A percentile compares a stretch with the other conserved stretches of the same genome.
phyloP scores from a whole-genome alignment of 2,888 invertebrate genomes.

The Azorinus chamasolen region DNA sequence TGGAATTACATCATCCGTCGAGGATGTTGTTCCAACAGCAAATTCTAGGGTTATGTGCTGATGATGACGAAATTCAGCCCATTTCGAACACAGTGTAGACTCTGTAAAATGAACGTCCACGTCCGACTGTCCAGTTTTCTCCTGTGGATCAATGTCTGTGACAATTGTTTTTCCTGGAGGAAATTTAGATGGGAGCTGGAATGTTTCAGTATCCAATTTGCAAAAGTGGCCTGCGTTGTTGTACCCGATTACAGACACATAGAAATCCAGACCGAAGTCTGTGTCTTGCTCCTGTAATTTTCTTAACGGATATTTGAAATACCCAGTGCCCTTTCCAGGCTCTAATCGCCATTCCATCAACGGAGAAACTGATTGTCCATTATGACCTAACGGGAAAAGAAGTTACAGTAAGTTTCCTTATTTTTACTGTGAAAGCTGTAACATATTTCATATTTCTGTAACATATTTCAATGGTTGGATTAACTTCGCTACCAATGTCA shows the following conservation, averaged over 20 bases:
- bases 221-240: conserved; percentile 59
- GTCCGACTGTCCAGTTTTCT: conserved; percentile 1
- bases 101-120: conserved; percentile 26
- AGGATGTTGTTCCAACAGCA: conserved; percentile 27
- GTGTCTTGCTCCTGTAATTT: conserved; percentile 49
- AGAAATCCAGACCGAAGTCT: conserved; percentile 29
- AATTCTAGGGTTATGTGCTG: conserved; percentile 36
- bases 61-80: conserved; percentile 52
- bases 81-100: conserved; percentile 35
- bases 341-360: conserved; percentile 46
- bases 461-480: too few relatives aligned
- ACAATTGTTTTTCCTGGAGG: conserved; percentile 64
- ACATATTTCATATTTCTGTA: too few relatives aligned
- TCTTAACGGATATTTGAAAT: conserved; percentile 39
- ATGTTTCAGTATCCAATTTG: conserved; percentile 27
- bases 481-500: too few relatives aligned
- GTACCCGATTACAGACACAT: conserved; percentile 38
- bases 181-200: conserved; percentile 55
- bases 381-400: background rate
- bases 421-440: too few relatives aligned
- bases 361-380: conserved; percentile 20
- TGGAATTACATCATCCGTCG: conserved; percentile 11
- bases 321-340: conserved; percentile 23
- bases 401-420: too few relatives aligned
- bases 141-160: conserved; percentile 46